A percentile compares a stretch with the other conserved stretches of the same genome.
These are phyloP conservation scores for Temnothorax curvispinosus DNA, from an alignment of 1,140 invertebrate species.

Conservation along the genomic window DNA sequence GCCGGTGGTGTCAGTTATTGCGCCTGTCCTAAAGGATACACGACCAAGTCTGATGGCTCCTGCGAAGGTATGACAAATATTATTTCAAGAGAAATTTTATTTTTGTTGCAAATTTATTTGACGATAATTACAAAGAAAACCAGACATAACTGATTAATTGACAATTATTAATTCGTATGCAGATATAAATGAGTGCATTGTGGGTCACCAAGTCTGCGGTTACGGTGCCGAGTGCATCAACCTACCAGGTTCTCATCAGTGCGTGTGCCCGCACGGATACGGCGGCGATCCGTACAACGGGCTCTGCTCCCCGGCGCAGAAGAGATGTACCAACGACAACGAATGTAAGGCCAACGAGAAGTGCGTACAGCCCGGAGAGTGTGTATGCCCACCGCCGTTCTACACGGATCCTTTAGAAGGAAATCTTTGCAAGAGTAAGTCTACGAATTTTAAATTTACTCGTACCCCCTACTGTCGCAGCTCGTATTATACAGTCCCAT, in stretches of 20 bases:
- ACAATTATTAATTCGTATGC: constrained; percentile 19
- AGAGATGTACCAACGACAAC: constrained; percentile 92
- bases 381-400: constrained; percentile 95
- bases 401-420: constrained; percentile 92
- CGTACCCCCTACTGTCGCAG: no score
- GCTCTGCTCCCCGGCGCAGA: constrained; percentile 92
- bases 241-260: constrained; percentile 91
- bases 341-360: constrained; percentile 95
- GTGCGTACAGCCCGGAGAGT: constrained; percentile 95
- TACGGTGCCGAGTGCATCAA: constrained; percentile 95
- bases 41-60: constrained; percentile 90
- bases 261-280: constrained; percentile 93
- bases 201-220: constrained; percentile 91
- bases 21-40: constrained; percentile 93
- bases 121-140: not conserved
- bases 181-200: constrained; percentile 94
- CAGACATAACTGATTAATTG: not conserved
- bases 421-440: constrained; percentile 93
- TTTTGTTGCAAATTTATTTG: not conserved
- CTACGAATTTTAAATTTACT: constrained; percentile 23
- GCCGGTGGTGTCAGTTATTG: constrained; percentile 96
- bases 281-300: constrained; percentile 87
- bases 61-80: constrained; percentile 87
- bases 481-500: not conserved
- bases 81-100: not conserved